A percentile compares a stretch with the other conserved stretches of the same genome.
These are phyloP conservation scores for Onychomys torridus DNA, from an alignment of 2,797 vertebrate species.

Conservation along the genomic window DNA sequence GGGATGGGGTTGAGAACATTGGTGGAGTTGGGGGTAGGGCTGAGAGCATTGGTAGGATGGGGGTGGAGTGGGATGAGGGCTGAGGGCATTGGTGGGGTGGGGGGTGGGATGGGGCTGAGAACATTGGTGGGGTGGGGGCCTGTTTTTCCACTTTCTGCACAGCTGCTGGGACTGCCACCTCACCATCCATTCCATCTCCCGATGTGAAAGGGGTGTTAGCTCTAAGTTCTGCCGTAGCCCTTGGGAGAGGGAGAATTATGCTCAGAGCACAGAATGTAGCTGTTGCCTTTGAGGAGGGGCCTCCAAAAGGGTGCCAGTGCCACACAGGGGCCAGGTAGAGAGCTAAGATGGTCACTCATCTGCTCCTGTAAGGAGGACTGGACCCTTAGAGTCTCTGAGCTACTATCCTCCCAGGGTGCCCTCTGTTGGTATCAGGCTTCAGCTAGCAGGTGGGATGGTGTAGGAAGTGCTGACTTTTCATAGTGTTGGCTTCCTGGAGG, in stretches of 20 bases:
- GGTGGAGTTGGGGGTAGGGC: too few relatives aligned
- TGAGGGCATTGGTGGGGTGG: accelerated
- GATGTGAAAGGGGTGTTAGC: not conserved
- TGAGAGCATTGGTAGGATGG: too few relatives aligned
- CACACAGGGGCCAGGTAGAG: not conserved
- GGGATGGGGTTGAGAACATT: too few relatives aligned
- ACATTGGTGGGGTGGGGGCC: not conserved
- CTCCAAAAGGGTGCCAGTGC: accelerated
- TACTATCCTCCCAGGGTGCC: not conserved
- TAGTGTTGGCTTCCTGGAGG: not conserved
- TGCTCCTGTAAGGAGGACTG: accelerated
- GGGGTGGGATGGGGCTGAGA: too few relatives aligned
- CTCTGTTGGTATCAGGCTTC: not conserved
- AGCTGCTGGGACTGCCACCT: accelerated
- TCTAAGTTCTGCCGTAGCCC: not conserved
- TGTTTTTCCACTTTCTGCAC: accelerated
- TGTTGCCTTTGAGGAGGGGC: not conserved
- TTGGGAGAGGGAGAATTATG: not conserved
- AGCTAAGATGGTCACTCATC: accelerated
- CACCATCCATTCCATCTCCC: not conserved
- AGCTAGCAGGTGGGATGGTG: not conserved
- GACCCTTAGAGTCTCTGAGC: not conserved
- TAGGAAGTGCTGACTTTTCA: not conserved
- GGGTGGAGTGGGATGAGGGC: too few relatives aligned
- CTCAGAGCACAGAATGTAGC: not conserved